These are phyloP conservation scores for Danio albolineatus DNA, from an alignment of 2,797 vertebrate genomes.

Conservation along the genomic window DNA sequence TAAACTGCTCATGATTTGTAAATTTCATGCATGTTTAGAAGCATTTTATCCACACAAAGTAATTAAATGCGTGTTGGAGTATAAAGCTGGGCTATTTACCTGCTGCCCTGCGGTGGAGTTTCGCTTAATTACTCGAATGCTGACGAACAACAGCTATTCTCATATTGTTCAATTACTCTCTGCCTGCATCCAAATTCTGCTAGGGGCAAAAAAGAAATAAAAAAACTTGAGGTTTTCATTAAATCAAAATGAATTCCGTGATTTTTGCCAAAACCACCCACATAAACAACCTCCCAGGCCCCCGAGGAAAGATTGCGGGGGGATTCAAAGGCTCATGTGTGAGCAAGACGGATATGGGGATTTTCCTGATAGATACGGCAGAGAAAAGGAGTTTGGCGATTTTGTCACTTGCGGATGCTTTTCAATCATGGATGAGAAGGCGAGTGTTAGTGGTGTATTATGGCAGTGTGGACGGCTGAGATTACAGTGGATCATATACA, in stretches of 20 bases:
- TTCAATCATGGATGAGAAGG: conserved; percentile 16
- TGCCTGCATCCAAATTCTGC: conserved; percentile 13
- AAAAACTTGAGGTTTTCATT: conserved; percentile 41
- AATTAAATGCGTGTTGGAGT: conserved; percentile 17
- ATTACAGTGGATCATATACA: conserved; percentile 23
- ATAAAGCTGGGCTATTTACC: conserved; percentile 34
- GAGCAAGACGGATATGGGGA: conserved; percentile 64
- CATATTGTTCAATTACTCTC: not conserved
- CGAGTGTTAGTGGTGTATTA: conserved; percentile 25
- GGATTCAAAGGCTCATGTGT: conserved; percentile 61
- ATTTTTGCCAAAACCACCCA: conserved; percentile 40
- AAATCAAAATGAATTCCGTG: conserved; percentile 57
- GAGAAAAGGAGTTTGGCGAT: conserved; percentile 13
- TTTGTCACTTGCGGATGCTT: not conserved
- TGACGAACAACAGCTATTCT: conserved; percentile 23
- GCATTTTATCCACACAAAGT: conserved; percentile 22
- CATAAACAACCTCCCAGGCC: conserved; percentile 55
- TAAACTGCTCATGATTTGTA: conserved; percentile 23
- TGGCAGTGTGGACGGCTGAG: conserved; percentile 12
- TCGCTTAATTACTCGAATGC: conserved; percentile 35
- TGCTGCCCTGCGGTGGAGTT: conserved; percentile 21
- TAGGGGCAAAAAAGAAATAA: conserved; percentile 1
- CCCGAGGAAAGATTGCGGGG: conserved; percentile 47
- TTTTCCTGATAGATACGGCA: conserved; percentile 64
- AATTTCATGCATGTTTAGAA: conserved; percentile 22